Base-by-base conservation (phyloP, 1,140 invertebrate genomes). In the Cheumatopsyche charites region DNA sequence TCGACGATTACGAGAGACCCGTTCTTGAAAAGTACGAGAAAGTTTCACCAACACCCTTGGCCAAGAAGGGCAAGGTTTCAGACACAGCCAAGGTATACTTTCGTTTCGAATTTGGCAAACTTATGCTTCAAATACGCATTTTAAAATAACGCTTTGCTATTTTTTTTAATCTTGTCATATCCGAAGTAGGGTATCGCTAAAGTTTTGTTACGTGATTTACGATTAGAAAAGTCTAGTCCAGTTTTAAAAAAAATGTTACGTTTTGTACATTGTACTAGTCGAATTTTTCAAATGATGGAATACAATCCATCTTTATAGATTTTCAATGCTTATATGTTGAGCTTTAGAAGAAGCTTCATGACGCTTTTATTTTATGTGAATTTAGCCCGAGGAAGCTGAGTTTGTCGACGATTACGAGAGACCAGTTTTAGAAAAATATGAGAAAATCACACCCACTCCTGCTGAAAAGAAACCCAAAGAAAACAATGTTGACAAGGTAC, bases 1-100 rank as follows among this genome's bases (percentile, higher is more conserved):
- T 82, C 75, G 81, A 82, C 29, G 88, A 90, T 80, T 90, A 90
- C 77, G 88, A 90, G 70, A 85, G 88, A 71, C 81, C 89, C 3
- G 88, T 89, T 6, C 83, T 90, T 15, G 89, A 90, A 78, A 89
- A 89, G 81, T 88, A 85, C 76, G 84, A 86, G 72, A 85, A 85
- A 78, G 82, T 85, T 26, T 79, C 82, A 77, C 82, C 83, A 25
- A 84, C 82, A 77, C 82, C 82, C 12, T 70, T 77, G 69, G 81
- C 83, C 76, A 84, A 83, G 82, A 83, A 81, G 79, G 82, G 81
- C 74, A 82, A 84, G 81, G 81, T 81, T 83, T 43, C 52, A 47
- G 63, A 42, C 21, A 29, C 15, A 23, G 42, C 42, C 36, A 75
- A 72, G 73, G 73, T 75, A 66, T 45, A n/a, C 13, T 25, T 58